Evolutionary conservation across 53 echinoderm and acorn worm species (phyloP), one percentile per base, ranked within the genome.

Genomic region (Echinometra lucunter): DNA sequence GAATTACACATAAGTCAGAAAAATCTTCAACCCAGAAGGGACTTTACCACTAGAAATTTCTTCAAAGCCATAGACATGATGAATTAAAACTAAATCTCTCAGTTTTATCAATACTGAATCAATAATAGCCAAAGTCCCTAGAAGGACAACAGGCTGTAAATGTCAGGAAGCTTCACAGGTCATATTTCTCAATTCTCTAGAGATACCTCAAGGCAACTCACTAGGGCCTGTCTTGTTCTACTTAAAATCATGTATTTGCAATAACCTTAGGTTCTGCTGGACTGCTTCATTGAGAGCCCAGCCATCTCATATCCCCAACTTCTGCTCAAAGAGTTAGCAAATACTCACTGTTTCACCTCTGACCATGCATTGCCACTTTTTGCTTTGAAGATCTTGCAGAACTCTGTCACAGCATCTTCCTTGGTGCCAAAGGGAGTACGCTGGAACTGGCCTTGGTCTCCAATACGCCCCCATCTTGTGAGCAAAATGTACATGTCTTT

Each of bases 311-410:
- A 30, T 32, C 70, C 70, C 70, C 3, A 19, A 75, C 75, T 11
- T 75, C 75, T 75, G 19, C 75, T 75, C 34, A 40, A 95, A 97
- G 97, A 69, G 32, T 11, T 2, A 30, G 94, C 92, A 96, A 96
- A 21, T 19, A 90, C 97, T 95, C 94, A 99, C 99, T 96, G 95
- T 82, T 98, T 97, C 95, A 97, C 95, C 18, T 95, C 80, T 56
- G 96, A 93, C 99, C 99, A 99, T 15, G 81, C 75, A 80, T 99
- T 98, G 78, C 98, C 98, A 45, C 97, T 96, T 89, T 99, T 99
- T 34, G 95, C 60, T 66, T 96, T 99, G 95, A 99, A 99, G 89
- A 97, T 98, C 95, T 98, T 99, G 40, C 93, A 95, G 95, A 98
- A 99, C 66, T 99, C 99, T 70, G 95, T 95, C 70, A 98, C 94